Evolutionary conservation across 2,113 vertebrate species (phyloP), one percentile per base, ranked within the genome.

Genomic region (Phocoena phocoena): DNA sequence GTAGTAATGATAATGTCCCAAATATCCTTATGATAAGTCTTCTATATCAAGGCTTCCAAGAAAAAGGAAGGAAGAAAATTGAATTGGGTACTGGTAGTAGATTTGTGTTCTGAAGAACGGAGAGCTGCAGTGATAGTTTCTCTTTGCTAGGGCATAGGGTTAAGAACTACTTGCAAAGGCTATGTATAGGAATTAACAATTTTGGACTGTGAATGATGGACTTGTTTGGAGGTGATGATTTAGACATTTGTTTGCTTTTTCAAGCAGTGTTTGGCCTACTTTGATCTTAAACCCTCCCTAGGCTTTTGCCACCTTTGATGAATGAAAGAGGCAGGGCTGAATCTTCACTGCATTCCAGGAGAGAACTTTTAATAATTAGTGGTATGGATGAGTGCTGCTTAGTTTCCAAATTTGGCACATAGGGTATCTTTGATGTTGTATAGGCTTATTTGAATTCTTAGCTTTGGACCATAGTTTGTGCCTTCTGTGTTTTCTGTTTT

Each of bases 381-480:
- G 31, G 74, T 36, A 33, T 93, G 26, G 17, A 70, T 82, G 33
- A 44, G 31, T 88, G 6, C 44, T 58, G 15, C 87, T 81, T 96
- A 85, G 31, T 76, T 92, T 87, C 55, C 62, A 89, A 36, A 44
- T 90, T 96, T 92, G 41, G 5, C 41, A 80, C 8, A 87, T 36
- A 65, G 31, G n/a, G 20, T 90, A 18, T 85, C 50, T 93, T 90
- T 88, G 38, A 68, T 92, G 67, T 85, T 91, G 11, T 82, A 18
- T 70, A 94, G 60, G n/a, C 53, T 94, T 95, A 47, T 85, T 90
- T 97, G 60, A 91, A 93, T 28, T 87, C 38, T 73, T 89, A 74
- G 50, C 62, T 73, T 68, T 84, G 25, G 36, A 62, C 21, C 53
- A 71, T 67, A 53, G 53, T 93, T 96, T 96, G 10, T 96, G 50